These are phyloP conservation scores for Xanthorhoe spadicearia DNA, from an alignment of 2,888 invertebrate species.

Conservation along the genomic window DNA sequence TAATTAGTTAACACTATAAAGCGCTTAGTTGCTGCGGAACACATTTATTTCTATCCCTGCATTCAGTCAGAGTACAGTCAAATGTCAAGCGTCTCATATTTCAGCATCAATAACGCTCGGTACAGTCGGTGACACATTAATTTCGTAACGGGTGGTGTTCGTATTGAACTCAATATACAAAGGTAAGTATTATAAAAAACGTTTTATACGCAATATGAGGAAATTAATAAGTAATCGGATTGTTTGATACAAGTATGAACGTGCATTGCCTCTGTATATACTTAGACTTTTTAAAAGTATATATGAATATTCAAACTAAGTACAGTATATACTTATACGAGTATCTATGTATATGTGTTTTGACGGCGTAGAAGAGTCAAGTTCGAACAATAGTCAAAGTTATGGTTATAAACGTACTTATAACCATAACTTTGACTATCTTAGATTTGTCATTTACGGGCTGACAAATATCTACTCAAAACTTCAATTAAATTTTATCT, in stretches of 20 bases:
- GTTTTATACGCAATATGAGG: neutral
- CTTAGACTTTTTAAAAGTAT: no score
- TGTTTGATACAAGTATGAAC: neutral
- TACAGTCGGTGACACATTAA: constrained; percentile 13
- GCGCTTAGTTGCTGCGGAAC: neutral
- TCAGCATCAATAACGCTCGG: constrained; percentile 8
- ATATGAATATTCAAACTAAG: no score
- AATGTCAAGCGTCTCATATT: constrained; percentile 6
- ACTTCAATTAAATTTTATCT: no score
- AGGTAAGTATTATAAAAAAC: neutral
- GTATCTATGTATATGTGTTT: no score
- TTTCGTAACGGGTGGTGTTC: constrained; percentile 10
- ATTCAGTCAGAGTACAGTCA: neutral
- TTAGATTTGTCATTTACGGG: no score
- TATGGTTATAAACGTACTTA: no score
- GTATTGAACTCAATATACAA: neutral
- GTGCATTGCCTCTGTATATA: no score
- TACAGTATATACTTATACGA: no score
- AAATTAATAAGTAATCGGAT: neutral
- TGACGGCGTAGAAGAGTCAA: no score
- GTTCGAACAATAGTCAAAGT: no score
- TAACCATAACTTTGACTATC: no score
- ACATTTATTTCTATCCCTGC: neutral
- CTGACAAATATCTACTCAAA: no score
- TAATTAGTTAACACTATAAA: neutral